A percentile compares a stretch with the other conserved stretches of the same genome.
These are phyloP conservation scores for Tachypleus tridentatus DNA, from an alignment of 1,140 invertebrate species.

Conservation along the genomic window DNA sequence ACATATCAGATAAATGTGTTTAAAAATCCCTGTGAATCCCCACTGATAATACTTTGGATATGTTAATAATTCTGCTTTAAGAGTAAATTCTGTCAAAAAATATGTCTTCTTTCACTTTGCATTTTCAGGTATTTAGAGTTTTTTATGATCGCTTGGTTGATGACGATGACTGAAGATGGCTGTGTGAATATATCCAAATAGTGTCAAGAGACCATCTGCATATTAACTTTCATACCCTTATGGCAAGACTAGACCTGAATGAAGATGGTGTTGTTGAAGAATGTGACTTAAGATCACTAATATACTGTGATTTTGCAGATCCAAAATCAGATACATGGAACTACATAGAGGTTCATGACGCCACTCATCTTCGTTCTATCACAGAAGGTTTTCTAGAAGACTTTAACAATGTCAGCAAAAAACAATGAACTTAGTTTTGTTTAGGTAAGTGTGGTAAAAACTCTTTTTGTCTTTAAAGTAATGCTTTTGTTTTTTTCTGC, in stretches of 20 bases:
- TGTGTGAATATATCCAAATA: slow-evolving; percentile 45
- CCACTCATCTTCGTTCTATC: slow-evolving; percentile 66
- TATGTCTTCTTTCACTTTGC: slow-evolving; percentile 4
- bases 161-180: slow-evolving; percentile 64
- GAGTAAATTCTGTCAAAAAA: too few relatives aligned
- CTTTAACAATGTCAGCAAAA: slow-evolving; percentile 95
- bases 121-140: slow-evolving; percentile 52
- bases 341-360: slow-evolving; percentile 76
- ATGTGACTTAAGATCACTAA: slow-evolving; percentile 65
- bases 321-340: slow-evolving; percentile 77
- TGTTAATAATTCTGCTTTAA: too few relatives aligned
- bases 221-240: slow-evolving; percentile 43
- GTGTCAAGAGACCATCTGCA: slow-evolving; percentile 36
- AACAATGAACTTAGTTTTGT: slow-evolving; percentile 91
- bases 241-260: slow-evolving; percentile 39
- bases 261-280: slow-evolving; percentile 49
- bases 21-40: too few relatives aligned
- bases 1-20: too few relatives aligned
- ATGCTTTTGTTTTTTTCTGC: slow-evolving; percentile 44
- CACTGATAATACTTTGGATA: too few relatives aligned
- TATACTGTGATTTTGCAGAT: slow-evolving; percentile 93
- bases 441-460: slow-evolving; percentile 45
- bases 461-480: not conserved
- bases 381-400: slow-evolving; percentile 82
- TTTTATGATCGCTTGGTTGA: slow-evolving; percentile 88